phyloP scores from a whole-genome alignment of 2,888 invertebrate genomes.

The Sylvicola fuscatus region DNA sequence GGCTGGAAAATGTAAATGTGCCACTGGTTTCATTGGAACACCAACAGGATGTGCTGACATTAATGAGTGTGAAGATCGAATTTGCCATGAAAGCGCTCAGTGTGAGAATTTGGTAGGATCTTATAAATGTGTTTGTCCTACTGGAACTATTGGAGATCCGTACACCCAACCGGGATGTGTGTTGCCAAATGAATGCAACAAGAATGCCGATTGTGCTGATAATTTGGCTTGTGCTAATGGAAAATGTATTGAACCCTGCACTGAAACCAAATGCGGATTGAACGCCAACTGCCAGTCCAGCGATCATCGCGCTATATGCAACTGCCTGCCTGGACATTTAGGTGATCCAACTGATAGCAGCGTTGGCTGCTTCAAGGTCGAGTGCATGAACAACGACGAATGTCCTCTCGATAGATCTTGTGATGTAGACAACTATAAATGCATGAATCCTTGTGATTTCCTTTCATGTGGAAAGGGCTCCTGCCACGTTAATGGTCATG shows the following conservation, averaged over 20 bases:
- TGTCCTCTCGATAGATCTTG: constrained; percentile 59
- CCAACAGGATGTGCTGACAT: constrained; percentile 61
- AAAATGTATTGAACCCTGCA: constrained; percentile 67
- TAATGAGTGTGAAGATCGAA: constrained; percentile 57
- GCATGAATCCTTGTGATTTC: constrained; percentile 62
- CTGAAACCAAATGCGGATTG: constrained; percentile 45
- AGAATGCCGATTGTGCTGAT: constrained; percentile 52
- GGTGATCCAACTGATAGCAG: constrained; percentile 58
- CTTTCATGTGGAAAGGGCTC: constrained; percentile 60
- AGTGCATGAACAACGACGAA: constrained; percentile 58
- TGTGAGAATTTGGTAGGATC: constrained; percentile 67
- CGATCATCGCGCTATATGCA: constrained; percentile 50
- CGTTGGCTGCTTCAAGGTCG: constrained; percentile 75
- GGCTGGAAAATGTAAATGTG: constrained; percentile 53
- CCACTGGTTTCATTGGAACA: constrained; percentile 49
- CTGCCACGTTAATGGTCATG: constrained; percentile 52
- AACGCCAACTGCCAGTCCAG: constrained; percentile 56
- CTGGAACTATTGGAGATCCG: constrained; percentile 56
- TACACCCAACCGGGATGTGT: constrained; percentile 53
- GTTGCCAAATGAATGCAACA: constrained; percentile 52
- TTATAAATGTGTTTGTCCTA: constrained; percentile 58
- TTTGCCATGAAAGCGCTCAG: constrained; percentile 60
- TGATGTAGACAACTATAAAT: constrained; percentile 53
- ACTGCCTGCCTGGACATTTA: constrained; percentile 59
- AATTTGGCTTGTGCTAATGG: constrained; percentile 52